Conservation (phyloP, 2,113 vertebrate species). For the Electrona antarctica region DNA sequence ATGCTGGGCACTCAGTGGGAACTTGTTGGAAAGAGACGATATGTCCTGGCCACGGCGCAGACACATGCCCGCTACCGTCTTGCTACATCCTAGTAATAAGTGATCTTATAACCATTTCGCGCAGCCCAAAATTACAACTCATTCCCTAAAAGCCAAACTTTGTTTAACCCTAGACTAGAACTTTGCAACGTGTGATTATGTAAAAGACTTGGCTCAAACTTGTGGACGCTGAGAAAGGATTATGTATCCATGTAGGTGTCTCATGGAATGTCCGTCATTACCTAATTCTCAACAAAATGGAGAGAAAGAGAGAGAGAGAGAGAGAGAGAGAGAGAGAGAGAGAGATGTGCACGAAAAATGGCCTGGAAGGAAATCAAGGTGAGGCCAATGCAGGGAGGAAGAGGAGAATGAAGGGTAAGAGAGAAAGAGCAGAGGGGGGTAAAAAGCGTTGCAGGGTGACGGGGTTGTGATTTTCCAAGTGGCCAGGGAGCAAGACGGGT, state of each 20-base stretch:
- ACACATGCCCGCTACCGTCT: background rate
- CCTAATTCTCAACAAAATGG: background rate
- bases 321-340: too few species aligned
- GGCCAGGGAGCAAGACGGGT: slow-evolving; percentile 31
- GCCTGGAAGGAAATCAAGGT: slow-evolving; percentile 1
- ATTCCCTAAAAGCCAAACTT: slow-evolving; percentile 3
- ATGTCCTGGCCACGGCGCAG: too few species aligned
- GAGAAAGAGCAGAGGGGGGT: slow-evolving; percentile 2
- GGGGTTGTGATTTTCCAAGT: slow-evolving; percentile 65
- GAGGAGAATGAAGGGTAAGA: slow-evolving; percentile 17
- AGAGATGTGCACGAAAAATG: background rate
- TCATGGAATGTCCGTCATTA: slow-evolving; percentile 3
- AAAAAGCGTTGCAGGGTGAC: background rate
- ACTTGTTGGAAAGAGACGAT: too few species aligned
- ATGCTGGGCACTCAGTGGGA: too few species aligned
- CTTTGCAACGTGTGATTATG: background rate
- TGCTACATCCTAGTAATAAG: too few species aligned
- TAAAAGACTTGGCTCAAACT: slow-evolving; percentile 4
- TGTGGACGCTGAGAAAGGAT: background rate
- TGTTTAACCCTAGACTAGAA: background rate
- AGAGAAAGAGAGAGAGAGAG: background rate
- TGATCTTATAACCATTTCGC: background rate
- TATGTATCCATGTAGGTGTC: background rate
- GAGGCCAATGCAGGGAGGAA: slow-evolving; percentile 1
- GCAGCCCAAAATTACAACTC: background rate